phyloP scores from a whole-genome alignment of 2,888 invertebrate genomes.

The Drosophila cognata region DNA sequence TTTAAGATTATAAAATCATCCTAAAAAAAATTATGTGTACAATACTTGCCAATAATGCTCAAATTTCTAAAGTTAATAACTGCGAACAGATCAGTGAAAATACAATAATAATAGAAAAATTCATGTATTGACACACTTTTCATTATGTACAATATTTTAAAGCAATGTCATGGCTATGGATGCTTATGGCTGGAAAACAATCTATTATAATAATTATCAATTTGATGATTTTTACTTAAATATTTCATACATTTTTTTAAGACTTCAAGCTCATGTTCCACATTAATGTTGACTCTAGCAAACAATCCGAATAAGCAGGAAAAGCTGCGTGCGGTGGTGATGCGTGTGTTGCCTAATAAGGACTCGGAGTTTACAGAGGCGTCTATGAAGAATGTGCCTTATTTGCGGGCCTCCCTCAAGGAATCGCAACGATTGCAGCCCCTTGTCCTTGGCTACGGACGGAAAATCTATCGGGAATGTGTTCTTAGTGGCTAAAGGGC shows the following conservation, averaged over 20 bases:
- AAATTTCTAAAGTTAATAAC: too few relatives aligned
- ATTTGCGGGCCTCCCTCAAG: constrained; percentile 90
- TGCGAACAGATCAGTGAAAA: too few relatives aligned
- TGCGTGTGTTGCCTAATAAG: constrained; percentile 84
- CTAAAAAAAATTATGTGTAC: too few relatives aligned
- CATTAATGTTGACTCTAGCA: constrained; percentile 85
- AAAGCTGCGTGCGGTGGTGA: constrained; percentile 87
- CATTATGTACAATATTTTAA: too few relatives aligned
- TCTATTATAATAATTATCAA: not conserved
- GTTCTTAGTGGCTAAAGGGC: constrained; percentile 88
- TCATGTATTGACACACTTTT: too few relatives aligned
- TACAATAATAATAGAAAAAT: too few relatives aligned
- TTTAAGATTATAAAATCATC: too few relatives aligned
- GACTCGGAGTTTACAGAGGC: constrained; percentile 85
- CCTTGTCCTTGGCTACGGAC: constrained; percentile 86
- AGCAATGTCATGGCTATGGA: constrained; percentile 88
- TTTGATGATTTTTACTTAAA: not conserved
- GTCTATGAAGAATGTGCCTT: constrained; percentile 86
- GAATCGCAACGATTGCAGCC: constrained; percentile 89
- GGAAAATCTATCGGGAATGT: constrained; percentile 86
- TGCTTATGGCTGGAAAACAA: constrained; percentile 88
- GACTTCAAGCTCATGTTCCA: constrained; percentile 74
- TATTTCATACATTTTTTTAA: constrained; percentile 62
- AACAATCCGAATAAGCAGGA: constrained; percentile 88
- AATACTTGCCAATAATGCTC: too few relatives aligned